phyloP scores from a whole-genome alignment of 2,113 vertebrate genomes.

The Channa maculata region DNA sequence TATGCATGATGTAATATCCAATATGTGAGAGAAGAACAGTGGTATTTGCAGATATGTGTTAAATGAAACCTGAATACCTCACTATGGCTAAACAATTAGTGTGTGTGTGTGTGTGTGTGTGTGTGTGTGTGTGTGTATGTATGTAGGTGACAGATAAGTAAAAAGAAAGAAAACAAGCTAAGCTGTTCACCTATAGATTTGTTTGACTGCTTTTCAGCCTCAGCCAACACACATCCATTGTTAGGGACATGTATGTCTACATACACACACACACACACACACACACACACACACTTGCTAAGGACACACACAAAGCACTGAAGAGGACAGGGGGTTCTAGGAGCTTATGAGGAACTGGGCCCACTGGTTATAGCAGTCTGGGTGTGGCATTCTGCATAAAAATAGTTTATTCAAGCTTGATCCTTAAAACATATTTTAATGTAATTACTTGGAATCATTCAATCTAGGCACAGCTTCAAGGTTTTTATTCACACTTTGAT shows the following conservation, averaged over 20 bases:
- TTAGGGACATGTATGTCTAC: constrained; percentile 3
- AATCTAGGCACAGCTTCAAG: constrained; percentile 7
- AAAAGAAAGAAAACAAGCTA: background rate
- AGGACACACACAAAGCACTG: constrained; percentile 5
- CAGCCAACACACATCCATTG: constrained; percentile 26
- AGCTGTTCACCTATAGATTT: constrained; percentile 19
- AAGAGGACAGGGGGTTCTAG: constrained; percentile 10
- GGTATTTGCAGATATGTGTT: constrained; percentile 32
- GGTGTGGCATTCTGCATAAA: constrained; percentile 28
- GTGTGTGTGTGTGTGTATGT: background rate
- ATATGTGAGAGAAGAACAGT: constrained; percentile 24
- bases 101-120: background rate
- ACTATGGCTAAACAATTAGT: constrained; percentile 6
- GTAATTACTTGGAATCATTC: background rate
- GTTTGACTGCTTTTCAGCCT: constrained; percentile 19
- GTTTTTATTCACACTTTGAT: constrained; percentile 25
- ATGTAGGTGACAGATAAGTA: background rate
- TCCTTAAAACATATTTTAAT: constrained; percentile 18
- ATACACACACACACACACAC: constrained; percentile 7
- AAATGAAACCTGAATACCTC: constrained; percentile 40
- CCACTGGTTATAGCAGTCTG: constrained; percentile 31
- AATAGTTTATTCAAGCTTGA: constrained; percentile 22
- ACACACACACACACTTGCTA: background rate
- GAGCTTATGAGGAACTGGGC: constrained; percentile 30
- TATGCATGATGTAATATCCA: constrained; percentile 28